phyloP scores from a whole-genome alignment of 2,113 vertebrate species.

The Equus quagga region DNA sequence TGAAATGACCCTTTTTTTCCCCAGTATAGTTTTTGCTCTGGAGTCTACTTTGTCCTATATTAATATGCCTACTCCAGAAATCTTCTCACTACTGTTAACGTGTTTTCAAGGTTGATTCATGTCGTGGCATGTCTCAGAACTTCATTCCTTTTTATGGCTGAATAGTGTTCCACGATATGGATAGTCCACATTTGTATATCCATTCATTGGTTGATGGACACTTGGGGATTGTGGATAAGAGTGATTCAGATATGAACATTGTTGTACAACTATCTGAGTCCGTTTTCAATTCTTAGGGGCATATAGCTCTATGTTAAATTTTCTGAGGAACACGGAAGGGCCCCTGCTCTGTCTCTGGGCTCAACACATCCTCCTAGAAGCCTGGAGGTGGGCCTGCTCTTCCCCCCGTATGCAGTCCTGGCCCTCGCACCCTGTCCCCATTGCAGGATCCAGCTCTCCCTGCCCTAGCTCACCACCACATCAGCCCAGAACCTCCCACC shows the following conservation, averaged over 20 bases:
- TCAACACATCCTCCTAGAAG: accelerated
- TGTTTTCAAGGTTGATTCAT: too few species aligned
- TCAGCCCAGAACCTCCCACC: background rate
- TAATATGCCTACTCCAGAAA: too few species aligned
- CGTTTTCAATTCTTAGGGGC: accelerated
- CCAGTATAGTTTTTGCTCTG: background rate
- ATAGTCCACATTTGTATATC: accelerated
- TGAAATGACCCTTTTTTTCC: too few species aligned
- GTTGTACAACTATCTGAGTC: accelerated
- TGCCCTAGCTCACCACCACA: background rate
- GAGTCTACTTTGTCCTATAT: background rate
- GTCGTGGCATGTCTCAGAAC: accelerated
- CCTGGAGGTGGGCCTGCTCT: background rate
- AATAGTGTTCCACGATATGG: accelerated
- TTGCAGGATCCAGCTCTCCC: background rate
- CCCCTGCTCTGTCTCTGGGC: background rate
- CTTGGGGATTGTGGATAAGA: too few species aligned
- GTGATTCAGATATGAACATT: accelerated
- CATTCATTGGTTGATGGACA: background rate
- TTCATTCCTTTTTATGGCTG: accelerated
- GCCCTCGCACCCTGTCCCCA: background rate
- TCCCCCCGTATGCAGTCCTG: too few species aligned
- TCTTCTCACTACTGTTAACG: background rate
- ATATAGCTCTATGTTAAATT: background rate
- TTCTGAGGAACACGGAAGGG: background rate